A percentile compares a stretch with the other conserved stretches of the same genome.
These are phyloP conservation scores for Crax fasciolata DNA, from an alignment of 2,797 vertebrate species.

Conservation along the genomic window DNA sequence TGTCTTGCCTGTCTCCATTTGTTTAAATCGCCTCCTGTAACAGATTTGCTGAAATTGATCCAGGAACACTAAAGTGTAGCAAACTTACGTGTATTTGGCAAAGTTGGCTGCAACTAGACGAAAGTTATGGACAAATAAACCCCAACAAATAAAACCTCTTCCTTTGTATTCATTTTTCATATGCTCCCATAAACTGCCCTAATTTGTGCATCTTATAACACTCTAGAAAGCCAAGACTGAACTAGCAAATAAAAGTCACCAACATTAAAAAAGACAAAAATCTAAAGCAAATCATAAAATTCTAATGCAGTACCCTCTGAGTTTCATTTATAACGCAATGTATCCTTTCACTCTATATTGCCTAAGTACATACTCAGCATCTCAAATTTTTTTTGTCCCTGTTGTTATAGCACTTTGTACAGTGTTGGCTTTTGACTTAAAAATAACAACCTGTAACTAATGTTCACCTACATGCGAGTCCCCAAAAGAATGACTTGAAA, in stretches of 20 bases:
- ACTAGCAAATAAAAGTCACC: not conserved
- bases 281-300: constrained; percentile 1
- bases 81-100: constrained; percentile 5
- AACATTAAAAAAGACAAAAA: constrained; percentile 10
- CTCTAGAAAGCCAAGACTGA: not conserved
- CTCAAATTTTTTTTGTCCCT: not conserved
- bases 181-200: not conserved
- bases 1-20: constrained; percentile 1
- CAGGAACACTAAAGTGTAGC: not conserved
- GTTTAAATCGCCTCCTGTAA: not conserved
- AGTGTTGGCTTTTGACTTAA: constrained; percentile 14
- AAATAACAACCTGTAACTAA: constrained; percentile 14
- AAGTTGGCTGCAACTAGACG: not conserved
- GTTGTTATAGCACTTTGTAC: not conserved
- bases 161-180: not conserved
- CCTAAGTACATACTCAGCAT: not conserved
- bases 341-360: not conserved
- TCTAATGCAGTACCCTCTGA: not conserved
- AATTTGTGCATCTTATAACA: not conserved
- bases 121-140: not conserved
- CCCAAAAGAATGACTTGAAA: constrained; percentile 46
- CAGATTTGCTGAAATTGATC: constrained; percentile 14
- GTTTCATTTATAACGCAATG: constrained; percentile 3
- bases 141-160: not conserved
- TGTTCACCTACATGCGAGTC: constrained; percentile 14